Evolutionary conservation across 2,888 invertebrate species (phyloP), one percentile per base, ranked within the genome.

Genomic region (Lapara coniferarum): DNA sequence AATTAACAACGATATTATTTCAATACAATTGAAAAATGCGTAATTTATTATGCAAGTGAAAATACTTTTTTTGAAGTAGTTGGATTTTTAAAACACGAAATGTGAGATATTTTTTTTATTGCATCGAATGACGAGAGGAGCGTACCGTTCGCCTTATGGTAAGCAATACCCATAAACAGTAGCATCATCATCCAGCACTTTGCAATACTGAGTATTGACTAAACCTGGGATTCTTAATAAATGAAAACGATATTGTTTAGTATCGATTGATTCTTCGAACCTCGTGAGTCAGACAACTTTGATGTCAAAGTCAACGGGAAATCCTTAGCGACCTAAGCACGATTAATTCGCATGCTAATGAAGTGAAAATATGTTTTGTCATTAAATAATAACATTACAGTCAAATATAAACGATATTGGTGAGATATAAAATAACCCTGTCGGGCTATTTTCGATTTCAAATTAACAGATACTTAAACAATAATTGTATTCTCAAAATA

Each of bases 1-100:
- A 51, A 59, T 59, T 30, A 51, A 59, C 37, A 51, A 52, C 19
- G 8, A 52, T 51, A 66, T 52, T 66, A 30, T 25, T 10, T 66
- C 14, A n/a, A 52, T 66, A 59, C 37, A 6, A 37, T 37, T 10
- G 46, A 51, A 51, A n/a, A n/a, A 66, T 25, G 10, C 13, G 6
- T 5, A 6, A 14, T 19, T 3, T 46, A 2, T 49, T n/a, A 6
- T 12, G 12, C 14, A 19, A 49, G 6, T 37, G n/a, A 13, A 49
- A 66, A 49, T 19, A 49, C 25, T 25, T 25, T 30, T 58, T 37
- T 37, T 58, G 37, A 14, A 3, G 37, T 1, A 4, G 37, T 5
- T 37, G 37, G 7, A 37, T 37, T 37, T 37, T 37, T 37, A 8
- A 37, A 37, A 8, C 2, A 37, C 37, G 37, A 37, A 5, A 37